Evolutionary conservation across 2,797 vertebrate genomes (phyloP).

Genomic region (Peromyscus attwateri): DNA sequence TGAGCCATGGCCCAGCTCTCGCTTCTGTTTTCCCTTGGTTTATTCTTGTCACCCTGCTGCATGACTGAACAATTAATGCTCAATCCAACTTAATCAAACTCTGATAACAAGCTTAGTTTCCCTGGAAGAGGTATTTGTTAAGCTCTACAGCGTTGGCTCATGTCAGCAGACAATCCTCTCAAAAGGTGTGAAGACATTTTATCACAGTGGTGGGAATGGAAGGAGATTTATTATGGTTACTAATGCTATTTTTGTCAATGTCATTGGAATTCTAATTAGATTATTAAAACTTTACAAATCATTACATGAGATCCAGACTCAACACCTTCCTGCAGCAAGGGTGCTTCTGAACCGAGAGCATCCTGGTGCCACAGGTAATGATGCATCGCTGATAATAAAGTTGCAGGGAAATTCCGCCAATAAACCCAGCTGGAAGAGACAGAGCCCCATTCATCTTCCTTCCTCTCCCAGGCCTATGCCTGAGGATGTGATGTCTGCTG

Average conservation of each 20-base stretch:
- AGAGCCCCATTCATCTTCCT: conserved; percentile 87
- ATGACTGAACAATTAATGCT: conserved; percentile 86
- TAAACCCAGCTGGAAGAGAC: conserved; percentile 86
- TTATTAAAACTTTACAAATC: conserved; percentile 90
- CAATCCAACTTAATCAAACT: conserved; percentile 84
- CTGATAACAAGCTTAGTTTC: conserved; percentile 85
- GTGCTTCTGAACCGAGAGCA: conserved; percentile 83
- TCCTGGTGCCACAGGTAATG: conserved; percentile 85
- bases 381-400: conserved; percentile 85
- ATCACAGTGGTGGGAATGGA: conserved; percentile 83
- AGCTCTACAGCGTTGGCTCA: conserved; percentile 82
- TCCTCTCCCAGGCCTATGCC: conserved; percentile 84
- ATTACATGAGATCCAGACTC: conserved; percentile 85
- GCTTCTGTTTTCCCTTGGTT: conserved; percentile 77
- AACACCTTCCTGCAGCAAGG: conserved; percentile 76
- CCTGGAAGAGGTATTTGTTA: conserved; percentile 82
- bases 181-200: conserved; percentile 86
- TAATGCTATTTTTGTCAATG: conserved; percentile 84
- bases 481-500: conserved; percentile 82
- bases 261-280: conserved; percentile 88
- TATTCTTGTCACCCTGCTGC: conserved; percentile 79
- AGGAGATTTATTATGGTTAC: conserved; percentile 86
- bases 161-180: conserved; percentile 85
- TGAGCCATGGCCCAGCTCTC: neutral
- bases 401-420: conserved; percentile 85